Percentiles rank a stretch among this genome's conserved stretches.
Evolutionary conservation across 2,113 vertebrate genomes (phyloP).

Genomic region (Thunnus maccoyii): DNA sequence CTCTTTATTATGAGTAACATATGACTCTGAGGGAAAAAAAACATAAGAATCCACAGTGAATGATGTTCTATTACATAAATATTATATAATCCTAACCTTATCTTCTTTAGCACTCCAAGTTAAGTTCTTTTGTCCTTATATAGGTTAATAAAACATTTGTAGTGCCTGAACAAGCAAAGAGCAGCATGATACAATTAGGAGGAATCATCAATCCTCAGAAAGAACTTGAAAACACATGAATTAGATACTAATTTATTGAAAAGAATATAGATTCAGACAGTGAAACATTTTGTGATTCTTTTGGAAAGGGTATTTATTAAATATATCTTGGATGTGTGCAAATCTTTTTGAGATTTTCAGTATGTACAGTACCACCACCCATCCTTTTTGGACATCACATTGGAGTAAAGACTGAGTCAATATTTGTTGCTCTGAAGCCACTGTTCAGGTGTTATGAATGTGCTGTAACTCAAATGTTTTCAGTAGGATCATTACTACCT

Average conservation of each 20-base stretch:
- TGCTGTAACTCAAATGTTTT: background rate
- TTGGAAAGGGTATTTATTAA: background rate
- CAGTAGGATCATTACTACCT: constrained; percentile 43
- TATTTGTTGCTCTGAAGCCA: background rate
- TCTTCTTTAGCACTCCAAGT: background rate
- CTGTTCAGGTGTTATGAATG: background rate
- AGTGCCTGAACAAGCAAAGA: constrained; percentile 7
- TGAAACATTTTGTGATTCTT: background rate
- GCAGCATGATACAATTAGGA: background rate
- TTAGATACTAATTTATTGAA: background rate
- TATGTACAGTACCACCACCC: too few relatives aligned
- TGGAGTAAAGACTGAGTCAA: background rate
- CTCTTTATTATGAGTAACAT: background rate
- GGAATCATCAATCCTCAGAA: background rate
- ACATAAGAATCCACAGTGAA: background rate
- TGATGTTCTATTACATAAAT: background rate
- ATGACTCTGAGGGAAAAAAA: background rate
- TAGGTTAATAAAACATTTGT: constrained; percentile 11
- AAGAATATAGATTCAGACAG: too few relatives aligned
- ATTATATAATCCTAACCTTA: background rate
- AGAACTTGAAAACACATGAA: constrained; percentile 1
- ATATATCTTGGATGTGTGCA: too few relatives aligned
- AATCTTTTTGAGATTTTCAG: too few relatives aligned
- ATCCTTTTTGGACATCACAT: too few relatives aligned
- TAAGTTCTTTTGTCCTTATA: too few relatives aligned